Evolutionary conservation across 2,888 invertebrate species (phyloP), one percentile per base, ranked within the genome.

Genomic region (Rhagium mordax): DNA sequence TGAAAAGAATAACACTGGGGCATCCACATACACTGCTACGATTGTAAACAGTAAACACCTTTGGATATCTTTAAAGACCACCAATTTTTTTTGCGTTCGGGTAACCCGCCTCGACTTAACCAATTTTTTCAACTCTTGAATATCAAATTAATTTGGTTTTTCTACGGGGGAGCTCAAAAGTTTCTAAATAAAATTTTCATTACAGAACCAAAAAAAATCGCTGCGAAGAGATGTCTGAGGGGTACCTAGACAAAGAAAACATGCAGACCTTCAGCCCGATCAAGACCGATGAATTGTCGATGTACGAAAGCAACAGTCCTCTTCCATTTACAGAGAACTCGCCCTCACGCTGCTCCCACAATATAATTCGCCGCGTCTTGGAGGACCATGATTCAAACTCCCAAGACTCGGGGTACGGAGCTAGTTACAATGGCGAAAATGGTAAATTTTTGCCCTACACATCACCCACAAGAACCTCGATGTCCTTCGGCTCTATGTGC

Each of bases 351-450:
- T 85, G 84, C 72, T 74, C 79, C n/a, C 82, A 81, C 71, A 79
- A 80, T 53, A 62, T 76, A 16, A 76, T 80, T 27, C 86, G 89
- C 13, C 86, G 86, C 20, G 89, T 89, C 1, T 81, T 90, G 66
- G 91, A 90, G 78, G 90, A 91, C 76, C 87, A 88, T 76, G 91
- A 91, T 79, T 86, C 89, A 4, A 91, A 90, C 81, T 91, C 92
- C 21, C 90, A 89, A 80, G 92, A 92, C 85, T 91, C 91, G 71
- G 91, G 91, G 7, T 91, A 90, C 80, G 89, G 89, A 10, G 87
- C 87, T 3, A 86, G 87, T 76, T 87, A 85, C 76, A 80, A 84
- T 0, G 86, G 79, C 60, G 81, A 84, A 69, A 79, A 78, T 69
- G 80, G 78, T 33, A 82, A 84, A 79, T 84, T 84, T 75, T 76